Percentiles rank a stretch among this genome's conserved stretches.
Evolutionary conservation across 2,888 invertebrate genomes (phyloP).

Genomic region (Tortrix viridana): DNA sequence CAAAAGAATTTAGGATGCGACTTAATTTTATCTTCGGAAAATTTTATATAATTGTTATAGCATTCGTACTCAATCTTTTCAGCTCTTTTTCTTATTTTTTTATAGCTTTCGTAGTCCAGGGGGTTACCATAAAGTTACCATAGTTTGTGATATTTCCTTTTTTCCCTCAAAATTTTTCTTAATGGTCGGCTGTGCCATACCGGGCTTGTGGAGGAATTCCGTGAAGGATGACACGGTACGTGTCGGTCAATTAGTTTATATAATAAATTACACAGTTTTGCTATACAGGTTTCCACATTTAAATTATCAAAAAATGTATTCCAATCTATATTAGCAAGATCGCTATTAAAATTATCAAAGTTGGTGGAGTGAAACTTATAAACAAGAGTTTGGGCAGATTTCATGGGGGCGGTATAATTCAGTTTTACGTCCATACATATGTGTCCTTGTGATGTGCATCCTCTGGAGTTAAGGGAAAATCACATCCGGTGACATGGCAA

Average conservation of each 20-base stretch:
- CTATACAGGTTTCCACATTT: too few relatives aligned
- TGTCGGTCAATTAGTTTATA: not conserved
- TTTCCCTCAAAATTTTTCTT: not conserved
- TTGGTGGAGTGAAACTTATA: too few relatives aligned
- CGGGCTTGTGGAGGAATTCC: not conserved
- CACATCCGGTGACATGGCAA: too few relatives aligned
- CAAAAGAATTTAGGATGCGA: conserved; percentile 3
- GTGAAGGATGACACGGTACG: not conserved
- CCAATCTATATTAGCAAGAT: too few relatives aligned
- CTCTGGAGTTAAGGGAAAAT: too few relatives aligned
- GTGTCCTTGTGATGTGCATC: too few relatives aligned
- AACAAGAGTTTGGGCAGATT: too few relatives aligned
- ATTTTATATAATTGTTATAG: not conserved
- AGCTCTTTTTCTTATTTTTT: conserved; percentile 3
- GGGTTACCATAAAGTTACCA: conserved; percentile 1
- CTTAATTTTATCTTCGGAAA: conserved; percentile 14
- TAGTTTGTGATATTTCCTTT: conserved; percentile 2
- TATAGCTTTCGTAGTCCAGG: conserved; percentile 2
- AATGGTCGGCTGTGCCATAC: not conserved
- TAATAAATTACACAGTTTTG: not conserved
- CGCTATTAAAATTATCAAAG: too few relatives aligned
- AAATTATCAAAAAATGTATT: too few relatives aligned
- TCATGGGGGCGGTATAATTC: too few relatives aligned
- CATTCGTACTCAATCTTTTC: conserved; percentile 15
- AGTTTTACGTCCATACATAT: too few relatives aligned